Conservation (phyloP, 2,797 vertebrate genomes). For the Salarias fasciatus region DNA sequence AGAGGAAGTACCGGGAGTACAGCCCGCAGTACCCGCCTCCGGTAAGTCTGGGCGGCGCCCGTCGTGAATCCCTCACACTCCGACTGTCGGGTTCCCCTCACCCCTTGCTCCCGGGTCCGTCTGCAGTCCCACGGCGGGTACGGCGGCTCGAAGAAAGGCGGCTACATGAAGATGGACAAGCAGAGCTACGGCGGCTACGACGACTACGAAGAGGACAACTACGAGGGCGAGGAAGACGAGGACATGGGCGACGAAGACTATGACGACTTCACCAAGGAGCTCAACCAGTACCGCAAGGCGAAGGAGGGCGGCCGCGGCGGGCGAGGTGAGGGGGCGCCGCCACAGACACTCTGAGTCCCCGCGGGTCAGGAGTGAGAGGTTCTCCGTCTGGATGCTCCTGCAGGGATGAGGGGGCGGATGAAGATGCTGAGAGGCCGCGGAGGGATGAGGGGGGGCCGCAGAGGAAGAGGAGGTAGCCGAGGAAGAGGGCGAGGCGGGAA, state of each 20-base stretch:
- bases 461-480: constrained; percentile 84
- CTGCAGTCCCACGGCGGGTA: constrained; percentile 87
- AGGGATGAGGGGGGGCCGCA: constrained; percentile 87
- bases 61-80: too few relatives aligned
- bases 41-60: constrained; percentile 80
- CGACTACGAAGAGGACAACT: constrained; percentile 92
- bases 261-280: constrained; percentile 93
- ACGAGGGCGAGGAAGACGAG: constrained; percentile 90
- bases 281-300: constrained; percentile 92
- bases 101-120: not conserved
- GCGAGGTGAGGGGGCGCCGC: constrained; percentile 69
- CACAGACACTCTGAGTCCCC: too few relatives aligned
- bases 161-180: constrained; percentile 93
- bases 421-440: constrained; percentile 88
- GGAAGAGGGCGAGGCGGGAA: constrained; percentile 85
- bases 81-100: too few relatives aligned
- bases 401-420: constrained; percentile 88
- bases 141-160: constrained; percentile 80
- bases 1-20: constrained; percentile 92
- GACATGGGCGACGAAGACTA: constrained; percentile 91
- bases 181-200: constrained; percentile 88
- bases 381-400: not conserved
- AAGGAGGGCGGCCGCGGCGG: constrained; percentile 87
- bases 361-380: too few relatives aligned
- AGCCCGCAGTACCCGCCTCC: constrained; percentile 87